Percentiles rank a stretch among this genome's conserved stretches.
Evolutionary conservation across 2,888 invertebrate genomes (phyloP).

Genomic region (Himalopsyche kuldschensis): DNA sequence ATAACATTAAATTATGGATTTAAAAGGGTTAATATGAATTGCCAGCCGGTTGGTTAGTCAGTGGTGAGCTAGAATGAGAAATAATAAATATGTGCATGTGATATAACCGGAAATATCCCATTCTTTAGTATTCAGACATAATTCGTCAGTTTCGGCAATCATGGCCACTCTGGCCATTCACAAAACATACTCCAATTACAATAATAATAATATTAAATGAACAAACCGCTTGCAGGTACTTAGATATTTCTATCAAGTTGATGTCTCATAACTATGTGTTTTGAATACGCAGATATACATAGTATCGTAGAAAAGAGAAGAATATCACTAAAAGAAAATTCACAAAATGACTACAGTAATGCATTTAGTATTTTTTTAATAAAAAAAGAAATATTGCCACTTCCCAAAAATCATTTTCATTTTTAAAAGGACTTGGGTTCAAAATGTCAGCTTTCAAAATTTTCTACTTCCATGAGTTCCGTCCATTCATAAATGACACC

Average conservation of each 20-base stretch:
- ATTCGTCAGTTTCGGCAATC: conserved; percentile 35
- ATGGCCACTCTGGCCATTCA: conserved; percentile 27
- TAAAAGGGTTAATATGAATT: conserved; percentile 4
- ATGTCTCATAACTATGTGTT: background rate
- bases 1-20: background rate
- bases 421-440: no score
- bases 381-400: no score
- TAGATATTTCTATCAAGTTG: background rate
- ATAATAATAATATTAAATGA: conserved; percentile 21
- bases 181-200: conserved; percentile 26
- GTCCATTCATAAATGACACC: no score
- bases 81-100: conserved; percentile 9
- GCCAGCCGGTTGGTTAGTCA: conserved; percentile 17
- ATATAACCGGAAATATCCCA: conserved; percentile 34
- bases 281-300: background rate
- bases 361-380: background rate
- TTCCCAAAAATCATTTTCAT: no score
- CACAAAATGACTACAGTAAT: background rate
- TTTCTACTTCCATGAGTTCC: no score
- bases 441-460: no score
- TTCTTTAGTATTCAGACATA: conserved; percentile 29
- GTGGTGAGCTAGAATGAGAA: conserved; percentile 8
- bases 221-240: conserved; percentile 15
- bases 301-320: background rate
- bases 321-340: background rate